Evolutionary conservation across 2,888 invertebrate genomes (phyloP), one percentile per base, ranked within the genome.

Genomic region (Sinotaia quadrata): DNA sequence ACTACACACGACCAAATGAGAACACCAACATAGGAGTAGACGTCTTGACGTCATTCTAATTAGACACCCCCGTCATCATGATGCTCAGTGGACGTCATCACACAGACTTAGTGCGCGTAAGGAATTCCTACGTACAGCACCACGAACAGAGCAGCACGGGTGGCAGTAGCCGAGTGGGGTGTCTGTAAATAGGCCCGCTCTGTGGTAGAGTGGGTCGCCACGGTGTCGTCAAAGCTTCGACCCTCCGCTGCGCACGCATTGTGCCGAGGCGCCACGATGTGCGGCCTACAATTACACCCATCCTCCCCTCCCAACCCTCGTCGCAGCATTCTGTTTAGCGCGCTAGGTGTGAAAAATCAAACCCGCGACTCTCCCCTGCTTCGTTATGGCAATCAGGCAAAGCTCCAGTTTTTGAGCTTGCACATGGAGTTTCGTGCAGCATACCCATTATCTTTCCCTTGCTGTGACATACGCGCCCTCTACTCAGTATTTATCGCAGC

Each of bases 171-270:
- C 47, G 24, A 8, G 41, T 47, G 47, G 47, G 47, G 47, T 47
- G 47, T 47, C 47, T 47, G 47, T 7, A 24, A 47, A n/a, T n/a
- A n/a, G 12, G 47, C 5, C 51, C 51, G 15, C 51, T 2, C 21
- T 51, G n/a, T 12, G n/a, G 51, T 21, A 24, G 12, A 54, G 24
- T 41, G 41, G 18, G 41, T 24, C 54, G 33, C 8, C 54, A 54
- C 54, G 27, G 54, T 18, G 54, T 31, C 29, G 54, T 54, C 31
- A 41, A 15, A n/a, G n/a, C n/a, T n/a, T n/a, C n/a, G n/a, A 47
- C 47, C 21, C n/a, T 24, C 47, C 24, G 47, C 47, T 47, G 47
- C 47, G 47, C 47, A n/a, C 7, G 21, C 47, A 47, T 47, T 47
- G 47, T 47, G 47, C 18, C 21, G 21, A 47, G 47, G 47, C 47